A percentile compares a stretch with the other conserved stretches of the same genome.
Conservation (phyloP, 2,113 vertebrate genomes). For the Pluvianellus socialis region DNA sequence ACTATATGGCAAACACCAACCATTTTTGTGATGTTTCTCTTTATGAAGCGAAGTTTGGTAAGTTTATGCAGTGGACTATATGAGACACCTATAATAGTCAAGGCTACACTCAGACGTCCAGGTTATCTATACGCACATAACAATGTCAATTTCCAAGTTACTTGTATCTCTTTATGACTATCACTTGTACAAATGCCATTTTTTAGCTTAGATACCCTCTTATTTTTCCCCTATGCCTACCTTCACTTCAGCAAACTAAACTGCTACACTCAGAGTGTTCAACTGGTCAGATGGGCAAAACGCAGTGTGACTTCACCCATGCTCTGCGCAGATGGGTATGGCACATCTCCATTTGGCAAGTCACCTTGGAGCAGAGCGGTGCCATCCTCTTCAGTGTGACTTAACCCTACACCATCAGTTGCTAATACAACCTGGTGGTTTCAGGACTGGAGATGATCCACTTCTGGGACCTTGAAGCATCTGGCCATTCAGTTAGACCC, state of each 20-base stretch:
- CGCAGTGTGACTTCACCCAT: rapidly evolving
- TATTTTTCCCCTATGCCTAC: not conserved
- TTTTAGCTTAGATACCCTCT: not conserved
- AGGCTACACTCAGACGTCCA: not conserved
- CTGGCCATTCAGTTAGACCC: not conserved
- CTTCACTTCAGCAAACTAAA: not conserved
- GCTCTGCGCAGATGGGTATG: too few species aligned
- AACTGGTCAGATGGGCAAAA: not conserved
- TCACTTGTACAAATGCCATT: not conserved
- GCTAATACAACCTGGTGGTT: not conserved
- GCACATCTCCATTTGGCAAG: not conserved
- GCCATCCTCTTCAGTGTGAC: rapidly evolving
- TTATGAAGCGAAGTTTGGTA: not conserved
- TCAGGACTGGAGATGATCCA: not conserved
- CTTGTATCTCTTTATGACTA: not conserved
- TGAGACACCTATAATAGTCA: not conserved
- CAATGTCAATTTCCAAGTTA: not conserved
- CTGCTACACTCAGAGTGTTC: rapidly evolving
- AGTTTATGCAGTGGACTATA: not conserved
- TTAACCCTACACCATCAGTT: not conserved
- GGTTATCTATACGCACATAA: not conserved
- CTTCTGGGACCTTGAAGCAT: not conserved
- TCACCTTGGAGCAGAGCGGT: not conserved
- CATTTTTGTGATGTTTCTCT: not conserved
- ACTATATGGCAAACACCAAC: not conserved